These are phyloP conservation scores for Dunckerocampus dactyliophorus DNA, from an alignment of 2,113 vertebrate genomes.

Conservation along the genomic window DNA sequence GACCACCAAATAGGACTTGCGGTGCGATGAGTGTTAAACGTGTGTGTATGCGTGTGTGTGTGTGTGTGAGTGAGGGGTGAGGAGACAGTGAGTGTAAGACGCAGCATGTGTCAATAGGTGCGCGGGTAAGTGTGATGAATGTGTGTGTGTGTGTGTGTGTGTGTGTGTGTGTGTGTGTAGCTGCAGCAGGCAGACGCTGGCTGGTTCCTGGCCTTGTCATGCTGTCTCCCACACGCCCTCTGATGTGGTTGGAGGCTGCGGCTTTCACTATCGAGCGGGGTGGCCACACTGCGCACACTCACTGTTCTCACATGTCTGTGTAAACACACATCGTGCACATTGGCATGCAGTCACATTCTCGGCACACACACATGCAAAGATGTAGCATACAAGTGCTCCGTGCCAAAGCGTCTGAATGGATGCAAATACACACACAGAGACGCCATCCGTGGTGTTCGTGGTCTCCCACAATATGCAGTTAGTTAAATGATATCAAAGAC, in stretches of 20 bases:
- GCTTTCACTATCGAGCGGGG: conserved; percentile 63
- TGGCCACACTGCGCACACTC: conserved; percentile 61
- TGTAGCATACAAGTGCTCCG: conserved; percentile 9
- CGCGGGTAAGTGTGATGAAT: conserved; percentile 46
- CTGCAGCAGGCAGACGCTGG: conserved; percentile 60
- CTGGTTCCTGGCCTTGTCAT: conserved; percentile 67
- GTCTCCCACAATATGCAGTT: conserved; percentile 71
- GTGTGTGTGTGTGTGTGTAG: conserved; percentile 57
- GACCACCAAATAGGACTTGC: conserved; percentile 51
- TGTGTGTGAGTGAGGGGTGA: neutral
- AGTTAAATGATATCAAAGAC: conserved; percentile 72
- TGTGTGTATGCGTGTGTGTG: conserved; percentile 18
- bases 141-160: conserved; percentile 21
- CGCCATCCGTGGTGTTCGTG: conserved; percentile 63
- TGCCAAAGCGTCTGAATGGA: conserved; percentile 17
- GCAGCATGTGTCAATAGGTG: conserved; percentile 47
- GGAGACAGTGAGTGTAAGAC: neutral
- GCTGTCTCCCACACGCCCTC: conserved; percentile 66
- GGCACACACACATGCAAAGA: conserved; percentile 19
- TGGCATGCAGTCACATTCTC: conserved; percentile 65
- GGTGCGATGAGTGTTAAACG: conserved; percentile 48
- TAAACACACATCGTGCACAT: conserved; percentile 60
- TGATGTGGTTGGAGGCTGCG: conserved; percentile 64
- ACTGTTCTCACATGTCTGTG: conserved; percentile 71
- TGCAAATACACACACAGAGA: conserved; percentile 25